Base-by-base conservation (phyloP, 2,888 invertebrate species). In the Drosophila anceps region DNA sequence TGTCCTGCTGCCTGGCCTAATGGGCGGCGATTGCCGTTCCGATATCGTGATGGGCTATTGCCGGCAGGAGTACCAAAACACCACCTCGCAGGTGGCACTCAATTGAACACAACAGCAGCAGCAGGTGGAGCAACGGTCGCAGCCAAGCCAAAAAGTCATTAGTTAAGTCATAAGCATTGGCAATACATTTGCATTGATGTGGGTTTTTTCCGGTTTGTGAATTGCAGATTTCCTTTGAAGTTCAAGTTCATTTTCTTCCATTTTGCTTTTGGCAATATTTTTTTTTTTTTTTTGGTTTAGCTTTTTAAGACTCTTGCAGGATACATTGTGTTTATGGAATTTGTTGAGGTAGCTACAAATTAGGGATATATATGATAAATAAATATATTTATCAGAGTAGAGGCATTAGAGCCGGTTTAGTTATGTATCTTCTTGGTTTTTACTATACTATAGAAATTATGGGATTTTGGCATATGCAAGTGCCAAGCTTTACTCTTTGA, bases 21-120 rank as follows among this genome's bases (percentile, higher is more conserved):
- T 91, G 80, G 93, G 93, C 68, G 93, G 90, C 64, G 93, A 93
- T 69, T 93, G 93, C 74, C 91, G 93, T 13, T 84, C 93, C 39
- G 93, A 93, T 68, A 92, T 93, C 76, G 93, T 93, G 55, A 82
- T 93, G 88, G 92, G 89, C 53, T 93, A 93, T 71, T 93, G 93
- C 71, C 92, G 92, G 74, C 92, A 90, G 44, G 88, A 90, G 65
- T 86, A 77, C 51, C 81, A 84, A 58, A 92, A 91, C 66, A 44
- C 64, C 55, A 92, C 92, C 43, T 39, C 82, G 13, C 73, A 78
- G 62, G 63, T 79, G 51, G 78, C 54, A 20, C 64, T 62, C 54
- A 84, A 84, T 43, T 71, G 44, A 46, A 27, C 39, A 10, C n/a
- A 31, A 4, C 29, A 35, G 18, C 41, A 15, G 54, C 8, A 29